These are phyloP conservation scores for Coptotermes formosanus DNA, from an alignment of 1,140 invertebrate genomes.

Conservation along the genomic window DNA sequence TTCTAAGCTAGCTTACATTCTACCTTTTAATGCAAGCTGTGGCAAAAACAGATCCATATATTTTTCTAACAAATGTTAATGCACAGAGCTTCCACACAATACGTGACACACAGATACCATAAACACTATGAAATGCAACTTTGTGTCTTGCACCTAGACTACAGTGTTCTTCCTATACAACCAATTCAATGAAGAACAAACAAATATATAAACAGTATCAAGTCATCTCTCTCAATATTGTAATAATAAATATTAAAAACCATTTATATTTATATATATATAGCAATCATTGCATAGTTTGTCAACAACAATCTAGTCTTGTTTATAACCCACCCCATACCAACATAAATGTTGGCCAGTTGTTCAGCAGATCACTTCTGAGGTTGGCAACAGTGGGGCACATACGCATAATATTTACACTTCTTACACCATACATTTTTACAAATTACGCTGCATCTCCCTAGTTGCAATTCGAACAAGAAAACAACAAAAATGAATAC, in stretches of 20 bases:
- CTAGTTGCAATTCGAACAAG: too few relatives aligned
- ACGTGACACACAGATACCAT: not conserved
- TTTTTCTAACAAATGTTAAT: too few relatives aligned
- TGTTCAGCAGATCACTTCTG: not conserved
- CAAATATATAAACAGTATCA: constrained; percentile 19
- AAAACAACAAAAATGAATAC: too few relatives aligned
- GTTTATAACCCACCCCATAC: not conserved
- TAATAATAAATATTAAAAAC: constrained; percentile 20
- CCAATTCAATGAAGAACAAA: not conserved
- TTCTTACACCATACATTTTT: not conserved
- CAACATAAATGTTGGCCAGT: not conserved
- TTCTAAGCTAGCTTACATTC: too few relatives aligned
- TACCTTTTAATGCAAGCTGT: too few relatives aligned
- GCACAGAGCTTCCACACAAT: too few relatives aligned
- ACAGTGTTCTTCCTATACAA: not conserved
- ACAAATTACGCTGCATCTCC: too few relatives aligned
- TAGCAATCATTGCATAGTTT: not conserved
- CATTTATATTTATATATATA: constrained; percentile 9
- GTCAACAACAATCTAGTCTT: not conserved
- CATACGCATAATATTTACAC: not conserved
- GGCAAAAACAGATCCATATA: too few relatives aligned
- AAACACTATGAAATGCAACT: constrained; percentile 8
- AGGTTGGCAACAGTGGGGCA: constrained; percentile 7
- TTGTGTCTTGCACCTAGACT: not conserved
- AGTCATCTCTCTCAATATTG: constrained; percentile 16